Evolutionary conservation across 2,113 vertebrate species (phyloP), one percentile per base, ranked within the genome.

Genomic region (Tamias sibiricus): DNA sequence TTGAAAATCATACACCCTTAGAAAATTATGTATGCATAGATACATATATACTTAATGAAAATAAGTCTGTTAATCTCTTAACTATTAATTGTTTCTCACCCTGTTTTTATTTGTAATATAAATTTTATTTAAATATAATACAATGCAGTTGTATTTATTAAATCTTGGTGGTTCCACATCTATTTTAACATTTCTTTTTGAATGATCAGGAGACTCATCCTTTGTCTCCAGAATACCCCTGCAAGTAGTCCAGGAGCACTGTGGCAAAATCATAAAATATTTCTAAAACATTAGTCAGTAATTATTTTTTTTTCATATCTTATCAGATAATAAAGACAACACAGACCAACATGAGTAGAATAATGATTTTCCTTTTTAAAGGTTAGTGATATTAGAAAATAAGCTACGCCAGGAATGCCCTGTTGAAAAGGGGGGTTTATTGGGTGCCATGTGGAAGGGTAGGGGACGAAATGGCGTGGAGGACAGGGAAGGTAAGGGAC

Each of bases 1-100:
- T 2, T 66, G 3, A 66, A 9, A 32, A 20, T 37, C 22, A 62
- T n/a, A n/a, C 3, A 91, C 19, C 28, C 22, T 30, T 72, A 12
- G 10, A 88, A 44, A 44, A 28, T 35, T 2, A 40, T 8, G 71
- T 35, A 20, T 22, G 47, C 8, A 87, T 24, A 16, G 2, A 42
- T 4, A 35, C 35, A 49, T 22, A 57, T 14, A 32, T 6, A 9
- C 0, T 22, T 19, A 75, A 71, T 35, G 4, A 6, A 32, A 0
- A 32, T 5, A 35, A 77, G 10, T 12, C 47, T 57, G 12, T 76
- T 13, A 28, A 69, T 40, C 2, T 42, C 20, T 87, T 24, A 49
- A 95, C 1, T 28, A 16, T 24, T 24, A 3, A 71, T 32, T 35
- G 26, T 17, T 24, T 16, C 2, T 77, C 4, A 35, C 20, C 19